Base-by-base conservation (phyloP, 2,888 invertebrate genomes). In the Hydroisotoma schaefferi region DNA sequence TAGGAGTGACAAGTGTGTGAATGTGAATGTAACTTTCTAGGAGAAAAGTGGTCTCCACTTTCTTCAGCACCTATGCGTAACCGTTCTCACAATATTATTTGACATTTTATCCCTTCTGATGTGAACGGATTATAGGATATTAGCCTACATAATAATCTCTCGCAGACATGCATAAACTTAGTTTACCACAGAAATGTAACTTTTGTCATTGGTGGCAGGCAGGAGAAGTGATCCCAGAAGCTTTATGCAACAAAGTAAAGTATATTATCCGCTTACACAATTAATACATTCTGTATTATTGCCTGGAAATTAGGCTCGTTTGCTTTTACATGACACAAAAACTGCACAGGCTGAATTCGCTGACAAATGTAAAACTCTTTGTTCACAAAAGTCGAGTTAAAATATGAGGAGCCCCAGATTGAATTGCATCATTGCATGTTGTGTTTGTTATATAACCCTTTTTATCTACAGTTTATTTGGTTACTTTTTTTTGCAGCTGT, bases 361-460 rank as follows among this genome's bases (percentile, higher is more conserved):
- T 22, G 46, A 46, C 22, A 46, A 46, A 46, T 12, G 23, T 22
- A 46, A 46, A 46, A 46, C 5, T 40, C 8, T 40, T 40, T 40
- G 40, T 40, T 40, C 15, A 40, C 8, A 15, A 40, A 40, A 40
- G 5, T 20, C 20, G n/a, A 20, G 6, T 46, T 6, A 46, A 46
- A 46, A 46, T 46, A 46, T 46, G 46, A 46, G 29, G 27, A 27
- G 49, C 49, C 18, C n/a, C 27, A 28, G 49, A 49, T 49, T 49
- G 49, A 28, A 49, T 49, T 49, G 49, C 49, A 49, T n/a, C n/a
- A n/a, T 49, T 49, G 26, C 49, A 23, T 46, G 46, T 46, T 20
- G 20, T 43, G 18, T 46, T 6, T 46, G 46, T 4, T 22, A 46
- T 20, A 22, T 46, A 20, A 22, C 22, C 49, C 23, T 47, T 6